phyloP scores from a whole-genome alignment of 2,797 vertebrate genomes.

The Lepilemur ruficaudatus region DNA sequence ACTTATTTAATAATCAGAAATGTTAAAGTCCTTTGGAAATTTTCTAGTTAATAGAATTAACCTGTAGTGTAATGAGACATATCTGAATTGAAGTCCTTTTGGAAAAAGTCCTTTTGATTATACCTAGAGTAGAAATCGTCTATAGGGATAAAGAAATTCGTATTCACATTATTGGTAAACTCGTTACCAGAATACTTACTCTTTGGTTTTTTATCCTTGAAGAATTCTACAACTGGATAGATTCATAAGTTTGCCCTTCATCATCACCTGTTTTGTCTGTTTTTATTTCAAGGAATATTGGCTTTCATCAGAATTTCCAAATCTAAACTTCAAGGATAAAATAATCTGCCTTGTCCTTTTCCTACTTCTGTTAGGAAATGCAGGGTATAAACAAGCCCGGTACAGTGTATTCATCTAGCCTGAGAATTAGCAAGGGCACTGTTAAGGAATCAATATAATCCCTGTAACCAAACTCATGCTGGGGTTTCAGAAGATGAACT shows the following conservation, averaged over 20 bases:
- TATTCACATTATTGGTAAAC: constrained; percentile 44
- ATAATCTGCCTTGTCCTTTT: background rate
- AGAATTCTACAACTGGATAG: constrained; percentile 25
- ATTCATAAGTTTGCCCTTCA: background rate
- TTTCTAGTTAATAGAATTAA: constrained; percentile 65
- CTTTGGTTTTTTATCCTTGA: constrained; percentile 40
- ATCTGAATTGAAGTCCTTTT: constrained; percentile 62
- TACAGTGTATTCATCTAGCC: background rate
- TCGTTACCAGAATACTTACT: constrained; percentile 28
- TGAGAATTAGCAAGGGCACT: background rate
- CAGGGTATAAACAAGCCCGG: background rate
- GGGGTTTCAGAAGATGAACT: background rate
- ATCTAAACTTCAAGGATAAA: background rate
- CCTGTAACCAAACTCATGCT: background rate
- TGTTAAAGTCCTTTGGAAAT: constrained; percentile 39
- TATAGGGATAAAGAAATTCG: background rate
- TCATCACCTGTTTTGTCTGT: background rate
- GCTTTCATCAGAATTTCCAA: background rate
- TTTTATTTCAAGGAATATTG: constrained; percentile 23
- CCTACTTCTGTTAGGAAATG: background rate
- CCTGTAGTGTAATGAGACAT: constrained; percentile 45
- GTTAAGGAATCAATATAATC: background rate
- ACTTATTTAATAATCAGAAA: constrained; percentile 67
- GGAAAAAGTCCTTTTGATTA: constrained; percentile 36
- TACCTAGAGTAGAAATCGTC: constrained; percentile 20